Evolutionary conservation across 2,797 vertebrate genomes (phyloP), one percentile per base, ranked within the genome.

Genomic region (Trichosurus vulpecula): DNA sequence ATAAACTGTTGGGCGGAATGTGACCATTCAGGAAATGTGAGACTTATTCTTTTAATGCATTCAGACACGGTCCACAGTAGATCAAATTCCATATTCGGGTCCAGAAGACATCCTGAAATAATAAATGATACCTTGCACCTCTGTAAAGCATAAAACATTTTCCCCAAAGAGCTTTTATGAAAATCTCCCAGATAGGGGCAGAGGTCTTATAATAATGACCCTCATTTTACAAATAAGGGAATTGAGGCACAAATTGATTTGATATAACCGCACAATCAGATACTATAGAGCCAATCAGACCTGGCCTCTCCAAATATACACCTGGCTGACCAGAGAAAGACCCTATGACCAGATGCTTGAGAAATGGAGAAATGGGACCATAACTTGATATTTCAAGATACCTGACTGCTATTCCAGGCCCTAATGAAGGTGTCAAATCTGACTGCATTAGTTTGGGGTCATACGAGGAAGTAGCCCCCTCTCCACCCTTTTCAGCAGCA

Each of bases 51-150:
- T 41, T n/a, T 47, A 8, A n/a, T 91, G 31, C 92, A 30, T 92
- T 92, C 93, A 10, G 2, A 10, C 22, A 52, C 54, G 53, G 52
- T 30, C 91, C 22, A 66, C 8, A 53, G 56, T 52, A 35, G 13
- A 57, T 27, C n/a, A 89, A 57, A 90, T 19, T 56, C 91, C 35
- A 52, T 13, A 94, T 66, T 91, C 30, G 13, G 58, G 51, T 52
- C 66, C 56, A 19, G 93, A 93, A 92, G 61, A 11, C 35, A 47
- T 95, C 57, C 74, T 94, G 55, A 90, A 90, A 93, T 81, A 41
- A 81, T 47, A 47, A 13, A 54, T 19, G n/a, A 16, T 54, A 16
- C 35, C 6, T 91, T 92, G 14, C 13, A 52, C 93, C 93, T 96
- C 96, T 81, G 93, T 10, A 51, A 52, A 31, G 66, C 14, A 27